Percentiles rank a stretch among this genome's conserved stretches.
Conservation (phyloP, 2,797 vertebrate genomes). For the Sus cebifrons region DNA sequence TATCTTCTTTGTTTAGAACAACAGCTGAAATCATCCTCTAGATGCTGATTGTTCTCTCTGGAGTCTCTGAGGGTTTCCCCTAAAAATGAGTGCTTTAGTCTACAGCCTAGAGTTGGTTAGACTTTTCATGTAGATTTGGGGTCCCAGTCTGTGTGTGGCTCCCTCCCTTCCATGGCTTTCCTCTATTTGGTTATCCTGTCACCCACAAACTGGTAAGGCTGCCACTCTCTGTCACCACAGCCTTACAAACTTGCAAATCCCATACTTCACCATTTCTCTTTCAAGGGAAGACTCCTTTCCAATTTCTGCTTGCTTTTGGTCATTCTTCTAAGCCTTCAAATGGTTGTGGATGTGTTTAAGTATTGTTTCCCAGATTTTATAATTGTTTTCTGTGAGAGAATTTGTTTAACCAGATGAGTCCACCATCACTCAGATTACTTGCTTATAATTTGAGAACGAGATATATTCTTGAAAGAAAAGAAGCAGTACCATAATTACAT, state of each 20-base stretch:
- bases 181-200: neutral
- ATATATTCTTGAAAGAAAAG: conserved; percentile 14
- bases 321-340: neutral
- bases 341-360: neutral
- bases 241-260: neutral
- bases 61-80: neutral
- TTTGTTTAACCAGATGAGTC: neutral
- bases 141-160: neutral
- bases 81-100: neutral
- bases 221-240: neutral
- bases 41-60: neutral
- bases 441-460: conserved; percentile 83
- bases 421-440: conserved; percentile 68
- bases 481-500: neutral
- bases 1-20: neutral
- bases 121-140: neutral
- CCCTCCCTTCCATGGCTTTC: neutral
- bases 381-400: neutral
- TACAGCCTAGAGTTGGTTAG: neutral
- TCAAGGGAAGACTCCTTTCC: neutral
- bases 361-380: conserved; percentile 14
- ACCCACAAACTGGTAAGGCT: neutral
- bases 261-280: neutral
- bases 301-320: neutral
- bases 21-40: neutral